Conservation (phyloP, 2,113 vertebrate genomes). For the Zosterops borbonicus region DNA sequence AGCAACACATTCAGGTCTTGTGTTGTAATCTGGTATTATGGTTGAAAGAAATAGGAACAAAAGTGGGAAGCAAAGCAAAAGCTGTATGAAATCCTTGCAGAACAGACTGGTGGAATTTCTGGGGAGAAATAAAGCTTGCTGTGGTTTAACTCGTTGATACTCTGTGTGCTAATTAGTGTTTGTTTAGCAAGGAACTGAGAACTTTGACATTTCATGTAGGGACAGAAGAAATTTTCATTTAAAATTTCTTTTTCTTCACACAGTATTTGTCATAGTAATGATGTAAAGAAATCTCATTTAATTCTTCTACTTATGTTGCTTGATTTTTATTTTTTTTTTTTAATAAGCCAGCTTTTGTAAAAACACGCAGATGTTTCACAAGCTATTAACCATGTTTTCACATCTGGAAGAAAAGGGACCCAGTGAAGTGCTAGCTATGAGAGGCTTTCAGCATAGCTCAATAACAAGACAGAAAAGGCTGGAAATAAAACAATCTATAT, state of each 20-base stretch:
- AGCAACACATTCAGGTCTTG: not conserved
- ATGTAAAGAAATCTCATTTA: not conserved
- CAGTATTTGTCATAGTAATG: not conserved
- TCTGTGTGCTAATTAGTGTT: not conserved
- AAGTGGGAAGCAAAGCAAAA: not conserved
- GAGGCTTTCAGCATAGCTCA: not conserved
- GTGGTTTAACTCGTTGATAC: not conserved
- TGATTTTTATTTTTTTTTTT: not conserved
- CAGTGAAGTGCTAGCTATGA: not conserved
- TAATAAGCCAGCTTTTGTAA: not conserved
- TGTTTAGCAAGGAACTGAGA: not conserved
- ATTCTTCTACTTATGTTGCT: not conserved
- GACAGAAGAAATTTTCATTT: not conserved
- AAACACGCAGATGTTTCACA: not conserved
- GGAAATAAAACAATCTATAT: not conserved
- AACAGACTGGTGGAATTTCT: not conserved
- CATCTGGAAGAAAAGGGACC: not conserved
- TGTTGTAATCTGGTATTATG: not conserved
- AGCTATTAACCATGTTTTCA: not conserved
- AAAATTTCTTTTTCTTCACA: not conserved
- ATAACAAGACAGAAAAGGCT: not conserved
- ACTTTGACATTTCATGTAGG: not conserved
- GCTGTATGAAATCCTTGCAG: not conserved
- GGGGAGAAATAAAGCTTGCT: not conserved
- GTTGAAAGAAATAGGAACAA: not conserved